Percentiles rank a stretch among this genome's conserved stretches.
Evolutionary conservation across 2,113 vertebrate species (phyloP).

Genomic region (Felis catus): DNA sequence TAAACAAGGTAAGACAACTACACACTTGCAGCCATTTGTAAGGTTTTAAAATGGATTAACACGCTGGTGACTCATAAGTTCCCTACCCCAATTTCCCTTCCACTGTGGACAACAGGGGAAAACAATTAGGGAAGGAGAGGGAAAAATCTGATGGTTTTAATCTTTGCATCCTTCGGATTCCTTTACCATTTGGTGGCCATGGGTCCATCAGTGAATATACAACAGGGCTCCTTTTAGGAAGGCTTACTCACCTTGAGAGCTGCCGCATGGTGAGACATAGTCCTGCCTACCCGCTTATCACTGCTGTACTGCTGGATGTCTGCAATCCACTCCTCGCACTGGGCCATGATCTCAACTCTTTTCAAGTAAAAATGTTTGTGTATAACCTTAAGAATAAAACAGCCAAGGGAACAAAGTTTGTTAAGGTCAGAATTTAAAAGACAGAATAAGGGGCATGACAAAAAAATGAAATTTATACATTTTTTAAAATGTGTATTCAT

Average conservation of each 20-base stretch:
- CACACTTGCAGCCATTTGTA: background rate
- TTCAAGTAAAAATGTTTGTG: constrained; percentile 99
- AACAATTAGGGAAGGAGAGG: background rate
- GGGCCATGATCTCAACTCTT: constrained; percentile 96
- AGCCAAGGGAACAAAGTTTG: background rate
- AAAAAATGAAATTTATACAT: background rate
- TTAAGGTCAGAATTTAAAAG: background rate
- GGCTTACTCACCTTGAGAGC: constrained; percentile 93
- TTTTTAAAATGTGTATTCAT: too few relatives aligned
- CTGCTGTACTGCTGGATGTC: constrained; percentile 99
- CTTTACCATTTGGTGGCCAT: background rate
- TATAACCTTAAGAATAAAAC: constrained; percentile 90
- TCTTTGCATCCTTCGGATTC: background rate
- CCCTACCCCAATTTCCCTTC: background rate
- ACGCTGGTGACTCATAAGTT: background rate
- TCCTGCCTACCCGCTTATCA: constrained; percentile 97
- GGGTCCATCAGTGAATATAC: background rate
- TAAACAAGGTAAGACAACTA: background rate
- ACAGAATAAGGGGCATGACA: background rate
- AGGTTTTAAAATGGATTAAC: background rate
- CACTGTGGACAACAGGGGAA: background rate
- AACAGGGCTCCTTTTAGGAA: too few relatives aligned
- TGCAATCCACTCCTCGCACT: constrained; percentile 99
- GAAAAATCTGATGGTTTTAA: background rate
- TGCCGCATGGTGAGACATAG: constrained; percentile 99